phyloP scores from a whole-genome alignment of 1,140 invertebrate species.

The Venustaconcha ellipsiformis region DNA sequence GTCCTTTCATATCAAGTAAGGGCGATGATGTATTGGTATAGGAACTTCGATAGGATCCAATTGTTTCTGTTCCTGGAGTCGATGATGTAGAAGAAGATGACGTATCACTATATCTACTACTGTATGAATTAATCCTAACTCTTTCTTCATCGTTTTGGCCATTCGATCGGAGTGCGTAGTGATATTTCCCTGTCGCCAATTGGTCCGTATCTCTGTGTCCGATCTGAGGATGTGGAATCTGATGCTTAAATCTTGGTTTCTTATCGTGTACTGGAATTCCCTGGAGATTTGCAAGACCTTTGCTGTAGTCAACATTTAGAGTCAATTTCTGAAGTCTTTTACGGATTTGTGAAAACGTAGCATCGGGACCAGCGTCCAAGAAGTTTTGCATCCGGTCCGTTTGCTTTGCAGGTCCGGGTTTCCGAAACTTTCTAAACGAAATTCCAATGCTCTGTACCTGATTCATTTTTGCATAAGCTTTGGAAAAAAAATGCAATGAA shows the following conservation, averaged over 20 bases:
- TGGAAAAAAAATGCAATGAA: no score
- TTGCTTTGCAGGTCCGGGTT: no score
- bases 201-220: neutral
- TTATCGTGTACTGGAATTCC: no score
- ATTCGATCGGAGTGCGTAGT: conserved; percentile 5
- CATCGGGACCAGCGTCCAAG: no score
- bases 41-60: conserved; percentile 20
- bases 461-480: no score
- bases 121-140: conserved; percentile 13
- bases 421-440: no score
- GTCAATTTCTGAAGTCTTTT: conserved; percentile 19
- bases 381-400: no score
- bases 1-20: neutral
- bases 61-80: neutral
- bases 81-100: conserved; percentile 13
- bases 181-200: conserved; percentile 16
- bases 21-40: conserved; percentile 7
- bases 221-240: neutral
- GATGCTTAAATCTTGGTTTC: neutral
- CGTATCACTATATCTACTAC: conserved; percentile 18
- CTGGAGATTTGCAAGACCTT: neutral
- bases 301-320: conserved; percentile 21
- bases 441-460: no score
- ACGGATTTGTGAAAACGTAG: conserved; percentile 17
- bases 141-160: neutral